Base-by-base conservation (phyloP, 2,888 invertebrate genomes). In the Hydrotaea cyrtoneurina region DNA sequence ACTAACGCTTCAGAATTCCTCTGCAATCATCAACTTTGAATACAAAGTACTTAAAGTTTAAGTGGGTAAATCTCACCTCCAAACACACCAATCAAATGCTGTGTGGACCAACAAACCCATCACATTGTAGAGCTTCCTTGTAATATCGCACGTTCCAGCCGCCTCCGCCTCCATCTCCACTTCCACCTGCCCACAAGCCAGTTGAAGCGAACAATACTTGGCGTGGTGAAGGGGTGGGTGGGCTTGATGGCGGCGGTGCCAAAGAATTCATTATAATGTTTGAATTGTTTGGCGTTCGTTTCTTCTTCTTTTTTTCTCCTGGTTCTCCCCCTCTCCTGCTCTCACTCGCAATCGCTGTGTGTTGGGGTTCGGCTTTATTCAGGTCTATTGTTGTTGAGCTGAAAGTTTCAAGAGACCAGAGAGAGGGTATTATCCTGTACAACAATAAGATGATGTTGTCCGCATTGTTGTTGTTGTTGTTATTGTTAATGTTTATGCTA, bases 241-340 rank as follows among this genome's bases (percentile, higher is more conserved):
- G 31, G 50, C 46, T 31, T 17, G 5, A n/a, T 8, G 43, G 39
- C 2, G 66, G 31, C 36, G 53, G 1, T 15, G 39, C 15, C 39
- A 46, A 66, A 59, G 66, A 77, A 80, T 77, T 77, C 69, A 83
- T 80, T 80, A 80, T 62, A 78, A 74, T 80, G 71, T 74, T 26
- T 80, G 83, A 78, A 59, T 83, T 80, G 77, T 46, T 77, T 69
- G 66, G 19, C 39, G 36, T 55, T 50, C 2, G 39, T 78, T 1
- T 53, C 17, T 0, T 64, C n/a, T n/a, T n/a, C n/a, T 13, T 13
- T 26, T 7, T 77, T 53, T 72, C 46, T 43, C 4, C 43, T 43
- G 5, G 3, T 11, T 43, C 43, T 43, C 31, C 7, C 31, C 3
- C 43, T 43, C 43, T 13, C 43, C 2, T 11, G 43, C 43, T 13